phyloP scores from a whole-genome alignment of 1,140 invertebrate genomes.

The Atopsyche davidsoni region DNA sequence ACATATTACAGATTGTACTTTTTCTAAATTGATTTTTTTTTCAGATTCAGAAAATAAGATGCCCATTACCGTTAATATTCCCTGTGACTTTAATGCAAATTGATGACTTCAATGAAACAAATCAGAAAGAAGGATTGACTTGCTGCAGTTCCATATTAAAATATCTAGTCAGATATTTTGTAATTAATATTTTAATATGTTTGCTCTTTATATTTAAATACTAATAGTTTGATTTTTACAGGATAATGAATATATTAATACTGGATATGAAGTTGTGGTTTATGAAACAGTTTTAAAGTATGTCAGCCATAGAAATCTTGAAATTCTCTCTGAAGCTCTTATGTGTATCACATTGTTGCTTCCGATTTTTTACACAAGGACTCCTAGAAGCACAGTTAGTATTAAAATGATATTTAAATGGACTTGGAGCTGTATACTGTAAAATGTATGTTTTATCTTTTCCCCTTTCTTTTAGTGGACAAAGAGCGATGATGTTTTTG shows the following conservation, averaged over 20 bases:
- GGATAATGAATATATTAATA: constrained; percentile 2
- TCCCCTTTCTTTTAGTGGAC: constrained; percentile 24
- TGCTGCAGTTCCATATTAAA: constrained; percentile 21
- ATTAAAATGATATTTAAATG: neutral
- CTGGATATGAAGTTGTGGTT: constrained; percentile 23
- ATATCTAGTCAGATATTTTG: neutral
- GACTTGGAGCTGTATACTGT: neutral
- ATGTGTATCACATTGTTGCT: constrained; percentile 19
- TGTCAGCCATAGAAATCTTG: constrained; percentile 13
- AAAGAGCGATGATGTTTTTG: constrained; percentile 23
- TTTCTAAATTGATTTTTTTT: constrained; percentile 4
- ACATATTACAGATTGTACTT: neutral
- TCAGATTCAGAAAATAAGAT: constrained; percentile 14
- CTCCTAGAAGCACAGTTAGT: constrained; percentile 1
- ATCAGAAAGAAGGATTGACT: constrained; percentile 24
- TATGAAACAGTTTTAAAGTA: constrained; percentile 21
- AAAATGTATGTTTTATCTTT: constrained; percentile 2
- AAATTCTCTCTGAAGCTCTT: constrained; percentile 11
- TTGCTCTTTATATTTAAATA: constrained; percentile 1
- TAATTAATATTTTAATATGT: neutral
- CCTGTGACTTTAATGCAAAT: constrained; percentile 25
- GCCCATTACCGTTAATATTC: constrained; percentile 20
- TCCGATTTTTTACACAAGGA: constrained; percentile 3
- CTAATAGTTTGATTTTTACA: constrained; percentile 5
- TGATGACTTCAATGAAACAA: constrained; percentile 24